These are phyloP conservation scores for Aleiodes sp. DNA, from an alignment of 1,140 invertebrate species.

Conservation along the genomic window DNA sequence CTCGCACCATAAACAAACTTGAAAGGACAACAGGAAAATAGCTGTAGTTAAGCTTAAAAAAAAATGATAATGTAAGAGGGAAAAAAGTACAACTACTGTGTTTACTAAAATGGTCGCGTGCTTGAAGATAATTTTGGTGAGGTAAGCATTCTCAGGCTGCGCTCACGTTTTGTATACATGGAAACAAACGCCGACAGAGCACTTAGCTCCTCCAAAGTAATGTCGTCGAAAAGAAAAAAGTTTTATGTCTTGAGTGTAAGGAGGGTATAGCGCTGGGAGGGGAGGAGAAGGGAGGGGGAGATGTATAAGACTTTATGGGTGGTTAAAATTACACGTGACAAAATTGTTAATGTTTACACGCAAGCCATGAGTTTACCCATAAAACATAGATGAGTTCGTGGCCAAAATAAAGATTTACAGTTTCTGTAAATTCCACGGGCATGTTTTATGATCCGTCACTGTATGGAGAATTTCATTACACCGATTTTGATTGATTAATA, in stretches of 20 bases:
- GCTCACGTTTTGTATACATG: constrained; percentile 2
- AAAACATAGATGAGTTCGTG: background rate
- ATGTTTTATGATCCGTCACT: background rate
- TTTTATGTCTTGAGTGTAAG: background rate
- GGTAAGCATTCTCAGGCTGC: background rate
- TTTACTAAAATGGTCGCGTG: constrained; percentile 16
- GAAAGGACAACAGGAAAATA: background rate
- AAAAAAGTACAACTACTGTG: background rate
- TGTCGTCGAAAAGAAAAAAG: constrained; percentile 7
- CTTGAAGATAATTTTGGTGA: constrained; percentile 13
- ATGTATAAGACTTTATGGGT: background rate
- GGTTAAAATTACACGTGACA: constrained; percentile 23
- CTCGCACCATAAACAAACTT: background rate
- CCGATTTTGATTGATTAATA: too few relatives aligned
- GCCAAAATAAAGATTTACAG: background rate
- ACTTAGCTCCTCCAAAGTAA: constrained; percentile 2
- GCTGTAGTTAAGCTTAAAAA: background rate
- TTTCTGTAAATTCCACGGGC: background rate
- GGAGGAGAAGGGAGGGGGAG: too few relatives aligned
- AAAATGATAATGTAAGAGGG: too few relatives aligned
- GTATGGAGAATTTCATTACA: too few relatives aligned
- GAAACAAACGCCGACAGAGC: constrained; percentile 10
- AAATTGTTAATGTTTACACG: constrained; percentile 11
- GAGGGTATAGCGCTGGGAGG: too few relatives aligned
- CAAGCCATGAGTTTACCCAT: background rate